Evolutionary conservation across 2,797 vertebrate species (phyloP), one percentile per base, ranked within the genome.

Genomic region (Simalia tracyae): DNA sequence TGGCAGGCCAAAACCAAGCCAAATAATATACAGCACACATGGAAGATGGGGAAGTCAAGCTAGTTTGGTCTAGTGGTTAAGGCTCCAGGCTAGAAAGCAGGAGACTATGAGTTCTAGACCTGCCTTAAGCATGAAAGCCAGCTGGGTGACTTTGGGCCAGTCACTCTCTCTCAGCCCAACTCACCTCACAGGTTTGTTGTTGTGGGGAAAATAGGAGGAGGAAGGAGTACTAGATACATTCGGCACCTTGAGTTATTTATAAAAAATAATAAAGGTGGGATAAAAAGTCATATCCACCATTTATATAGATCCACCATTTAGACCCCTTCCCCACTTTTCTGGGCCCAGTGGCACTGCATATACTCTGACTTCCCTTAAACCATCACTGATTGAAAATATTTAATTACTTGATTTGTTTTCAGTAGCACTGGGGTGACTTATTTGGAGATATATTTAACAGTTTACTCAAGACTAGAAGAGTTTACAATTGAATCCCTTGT

Each of bases 401-500:
- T 31, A 46, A 22, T 59, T 59, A 28, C 8, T 68, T 28, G 26
- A 46, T 92, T 92, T 85, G 12, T 61, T 81, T 72, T 26, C 26
- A 60, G 56, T 76, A n/a, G 36, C 76, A 36, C 50, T 24, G 57
- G 2, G 57, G 19, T 66, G 42, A 54, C 84, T 56, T 59, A 22
- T 57, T 22, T 28, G 22, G 14, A 91, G 5, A 36, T 17, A 89
- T 57, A 88, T 61, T 12, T 42, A 56, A 61, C 2, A 86, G 6
- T 46, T 89, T 26, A n/a, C 19, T 90, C 86, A 3, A 84, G 4
- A 50, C 28, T 61, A 36, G 26, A 87, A 0, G 0, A 28, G 46
- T 0, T 0, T 94, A 54, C 1, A 68, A 61, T 2, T 59, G 92
- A 92, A 88, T 91, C 91, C 17, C 15, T 91, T 68, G 94, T 92